Percentiles rank a stretch among this genome's conserved stretches.
phyloP scores from a whole-genome alignment of 2,888 invertebrate species.

The Mycalesis mineus region DNA sequence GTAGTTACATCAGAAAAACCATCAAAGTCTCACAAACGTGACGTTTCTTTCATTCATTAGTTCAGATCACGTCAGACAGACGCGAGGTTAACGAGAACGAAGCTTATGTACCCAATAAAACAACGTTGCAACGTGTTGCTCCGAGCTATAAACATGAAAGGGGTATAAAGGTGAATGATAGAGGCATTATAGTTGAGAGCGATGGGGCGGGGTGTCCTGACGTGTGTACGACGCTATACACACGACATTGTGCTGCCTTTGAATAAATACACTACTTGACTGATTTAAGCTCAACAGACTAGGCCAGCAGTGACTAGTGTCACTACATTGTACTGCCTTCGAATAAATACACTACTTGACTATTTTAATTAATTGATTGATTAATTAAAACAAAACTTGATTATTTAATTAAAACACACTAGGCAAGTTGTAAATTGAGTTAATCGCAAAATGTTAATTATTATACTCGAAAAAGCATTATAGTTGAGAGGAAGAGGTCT shows the following conservation, averaged over 20 bases:
- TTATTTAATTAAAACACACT: too few species aligned
- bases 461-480: too few species aligned
- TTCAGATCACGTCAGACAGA: neutral
- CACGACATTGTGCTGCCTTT: conserved; percentile 11
- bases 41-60: neutral
- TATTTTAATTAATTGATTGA: too few species aligned
- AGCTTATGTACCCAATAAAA: conserved; percentile 15
- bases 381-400: too few species aligned
- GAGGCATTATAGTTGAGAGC: conserved; percentile 21
- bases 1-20: neutral
- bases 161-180: conserved; percentile 21
- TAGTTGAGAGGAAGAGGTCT: too few species aligned
- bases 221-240: conserved; percentile 18
- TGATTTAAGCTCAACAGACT: neutral
- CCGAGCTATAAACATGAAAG: conserved; percentile 20
- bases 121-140: conserved; percentile 24
- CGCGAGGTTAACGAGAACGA: conserved; percentile 3
- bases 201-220: conserved; percentile 14
- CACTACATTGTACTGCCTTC: conserved; percentile 11
- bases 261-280: neutral
- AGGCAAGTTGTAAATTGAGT: too few species aligned
- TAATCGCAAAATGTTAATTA: too few species aligned
- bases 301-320: too few species aligned
- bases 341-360: neutral
- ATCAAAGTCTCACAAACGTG: neutral